phyloP scores from a whole-genome alignment of 2,888 invertebrate genomes.

The Alsophila aescularia region DNA sequence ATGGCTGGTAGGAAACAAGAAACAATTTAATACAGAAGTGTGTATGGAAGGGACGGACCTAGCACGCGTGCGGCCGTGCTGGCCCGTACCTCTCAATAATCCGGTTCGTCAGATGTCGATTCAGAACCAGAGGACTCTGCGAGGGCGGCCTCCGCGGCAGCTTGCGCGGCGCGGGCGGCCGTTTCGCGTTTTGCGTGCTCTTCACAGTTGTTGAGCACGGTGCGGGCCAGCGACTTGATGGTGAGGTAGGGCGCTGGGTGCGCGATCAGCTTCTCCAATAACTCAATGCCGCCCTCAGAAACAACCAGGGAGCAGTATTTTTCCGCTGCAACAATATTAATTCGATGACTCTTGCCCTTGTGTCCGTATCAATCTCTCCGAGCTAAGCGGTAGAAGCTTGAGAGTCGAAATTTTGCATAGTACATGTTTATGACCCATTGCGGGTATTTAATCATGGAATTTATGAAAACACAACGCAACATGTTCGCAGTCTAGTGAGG shows the following conservation, averaged over 20 bases:
- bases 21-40: no score
- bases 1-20: no score
- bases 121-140: background rate
- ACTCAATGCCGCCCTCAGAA: constrained; percentile 91
- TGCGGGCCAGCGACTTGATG: constrained; percentile 88
- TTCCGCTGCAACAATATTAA: constrained; percentile 85
- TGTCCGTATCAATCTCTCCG: background rate
- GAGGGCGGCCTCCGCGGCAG: background rate
- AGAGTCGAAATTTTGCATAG: no score
- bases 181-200: constrained; percentile 42
- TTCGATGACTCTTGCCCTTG: background rate
- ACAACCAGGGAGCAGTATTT: constrained; percentile 96
- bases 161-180: no score
- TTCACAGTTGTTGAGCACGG: constrained; percentile 88
- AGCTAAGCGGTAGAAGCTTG: no score
- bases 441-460: no score
- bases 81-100: background rate
- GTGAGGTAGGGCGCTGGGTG: constrained; percentile 86
- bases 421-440: no score
- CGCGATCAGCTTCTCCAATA: constrained; percentile 87
- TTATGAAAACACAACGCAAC: no score
- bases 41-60: no score
- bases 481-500: no score
- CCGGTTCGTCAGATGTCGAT: background rate
- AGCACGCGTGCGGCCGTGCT: no score